Percentiles rank a stretch among this genome's conserved stretches.
phyloP scores from a whole-genome alignment of 2,888 invertebrate genomes.

The Heliconius aoede region DNA sequence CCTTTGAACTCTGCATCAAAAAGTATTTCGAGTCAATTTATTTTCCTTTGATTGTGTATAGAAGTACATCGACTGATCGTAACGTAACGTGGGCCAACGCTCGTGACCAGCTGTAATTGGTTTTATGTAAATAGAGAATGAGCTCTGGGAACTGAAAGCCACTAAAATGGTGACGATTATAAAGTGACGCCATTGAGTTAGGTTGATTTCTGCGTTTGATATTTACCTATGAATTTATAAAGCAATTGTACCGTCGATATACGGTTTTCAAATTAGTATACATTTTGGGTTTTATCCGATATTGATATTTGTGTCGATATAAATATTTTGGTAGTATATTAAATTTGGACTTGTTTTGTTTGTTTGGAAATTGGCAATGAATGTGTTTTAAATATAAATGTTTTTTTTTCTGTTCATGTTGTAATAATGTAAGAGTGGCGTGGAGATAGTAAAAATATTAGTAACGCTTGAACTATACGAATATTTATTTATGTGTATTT shows the following conservation, averaged over 20 bases:
- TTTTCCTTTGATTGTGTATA: slow-evolving; percentile 51
- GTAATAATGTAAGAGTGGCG: background rate
- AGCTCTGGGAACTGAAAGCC: slow-evolving; percentile 44
- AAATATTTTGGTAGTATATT: slow-evolving; percentile 1
- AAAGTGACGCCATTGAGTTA: slow-evolving; percentile 8
- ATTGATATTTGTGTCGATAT: background rate
- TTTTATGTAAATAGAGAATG: slow-evolving; percentile 73
- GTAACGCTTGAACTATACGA: no score
- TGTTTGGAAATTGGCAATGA: background rate
- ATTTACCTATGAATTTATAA: slow-evolving; percentile 6
- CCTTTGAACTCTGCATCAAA: slow-evolving; percentile 36
- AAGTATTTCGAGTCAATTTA: slow-evolving; percentile 45
- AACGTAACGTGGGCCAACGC: slow-evolving; percentile 51
- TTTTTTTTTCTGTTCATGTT: background rate
- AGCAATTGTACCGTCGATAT: slow-evolving; percentile 6
- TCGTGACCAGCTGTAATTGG: slow-evolving; percentile 66
- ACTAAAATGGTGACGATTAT: slow-evolving; percentile 35
- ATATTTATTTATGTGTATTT: no score
- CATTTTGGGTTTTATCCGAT: background rate
- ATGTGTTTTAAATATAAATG: background rate
- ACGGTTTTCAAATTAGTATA: slow-evolving; percentile 16
- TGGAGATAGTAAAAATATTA: background rate
- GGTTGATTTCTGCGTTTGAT: slow-evolving; percentile 18
- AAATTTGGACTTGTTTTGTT: background rate
- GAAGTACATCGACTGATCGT: slow-evolving; percentile 42